phyloP scores from a whole-genome alignment of 2,888 invertebrate genomes.

The Clistopyga incitator region DNA sequence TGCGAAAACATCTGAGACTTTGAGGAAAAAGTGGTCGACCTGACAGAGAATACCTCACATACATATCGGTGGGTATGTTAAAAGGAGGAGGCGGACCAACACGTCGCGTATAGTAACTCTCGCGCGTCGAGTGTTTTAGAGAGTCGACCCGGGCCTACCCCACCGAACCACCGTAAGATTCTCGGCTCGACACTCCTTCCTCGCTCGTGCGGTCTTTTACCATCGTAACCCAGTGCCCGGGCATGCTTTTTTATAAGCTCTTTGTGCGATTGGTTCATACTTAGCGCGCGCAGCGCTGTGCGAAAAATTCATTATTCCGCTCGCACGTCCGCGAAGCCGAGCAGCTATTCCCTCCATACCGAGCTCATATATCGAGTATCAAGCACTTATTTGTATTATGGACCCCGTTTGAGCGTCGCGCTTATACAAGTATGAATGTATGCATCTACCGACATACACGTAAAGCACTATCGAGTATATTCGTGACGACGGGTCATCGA shows the following conservation, averaged over 20 bases:
- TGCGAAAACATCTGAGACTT: neutral
- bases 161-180: constrained; percentile 71
- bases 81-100: neutral
- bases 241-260: constrained; percentile 29
- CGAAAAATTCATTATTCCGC: constrained; percentile 3
- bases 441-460: constrained; percentile 40
- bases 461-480: constrained; percentile 44
- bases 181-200: constrained; percentile 43
- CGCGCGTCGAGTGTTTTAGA: constrained; percentile 56
- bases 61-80: neutral
- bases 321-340: neutral
- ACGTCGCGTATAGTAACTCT: constrained; percentile 22
- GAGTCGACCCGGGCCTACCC: constrained; percentile 78
- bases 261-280: constrained; percentile 5
- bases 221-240: constrained; percentile 54
- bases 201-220: constrained; percentile 31
- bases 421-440: constrained; percentile 11
- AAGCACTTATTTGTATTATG: constrained; percentile 38
- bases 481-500: constrained; percentile 60
- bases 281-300: neutral
- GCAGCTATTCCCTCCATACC: constrained; percentile 17
- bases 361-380: constrained; percentile 29
- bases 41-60: neutral
- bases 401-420: constrained; percentile 36
- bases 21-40: neutral